Base-by-base conservation (phyloP, 2,113 vertebrate species). In the Dipodomys merriami region DNA sequence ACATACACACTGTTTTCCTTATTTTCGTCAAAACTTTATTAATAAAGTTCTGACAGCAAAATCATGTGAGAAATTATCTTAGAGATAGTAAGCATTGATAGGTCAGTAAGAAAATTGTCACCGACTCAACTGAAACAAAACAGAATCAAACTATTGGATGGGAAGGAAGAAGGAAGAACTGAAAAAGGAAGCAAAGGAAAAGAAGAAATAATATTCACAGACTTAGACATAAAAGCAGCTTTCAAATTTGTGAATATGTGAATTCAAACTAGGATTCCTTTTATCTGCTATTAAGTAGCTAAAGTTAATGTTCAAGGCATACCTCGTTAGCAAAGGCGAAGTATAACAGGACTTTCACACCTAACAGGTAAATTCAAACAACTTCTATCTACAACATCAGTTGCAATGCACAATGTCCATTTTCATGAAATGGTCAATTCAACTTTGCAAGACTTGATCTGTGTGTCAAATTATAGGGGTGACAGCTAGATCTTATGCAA, bases 61-160 rank as follows among this genome's bases (percentile, higher is more conserved):
- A 13, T 2, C 33, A 71, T 57, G 83, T 95, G 69, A 15, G 33
- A 60, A 72, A 91, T 95, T 83, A 12, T 60, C 44, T 88, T 67
- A 19, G 44, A 60, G 19, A 67, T 67, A 76, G 53, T 13, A 85
- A 74, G 1, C 15, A 49, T 7, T 81, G 6, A 18, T 3, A 62
- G 23, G 69, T 57, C 30, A 83, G 22, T 93, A 69, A 49, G 23
- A 79, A 57, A 67, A 83, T 33, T 35, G 12, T 74, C 49, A 35
- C n/a, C 62, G 74, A 79, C 16, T 10, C 39, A 74, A 15, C 2
- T 73, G 13, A 29, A 57, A 76, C 39, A 69, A 82, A 16, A 25
- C 7, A 60, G 8, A 1, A 30, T 1, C 27, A 95, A 92, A 69
- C 16, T 22, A 20, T 20, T 29, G 44, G 30, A 92, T 53, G 12